phyloP scores from a whole-genome alignment of 2,113 vertebrate genomes.

The Lagopus leucura region DNA sequence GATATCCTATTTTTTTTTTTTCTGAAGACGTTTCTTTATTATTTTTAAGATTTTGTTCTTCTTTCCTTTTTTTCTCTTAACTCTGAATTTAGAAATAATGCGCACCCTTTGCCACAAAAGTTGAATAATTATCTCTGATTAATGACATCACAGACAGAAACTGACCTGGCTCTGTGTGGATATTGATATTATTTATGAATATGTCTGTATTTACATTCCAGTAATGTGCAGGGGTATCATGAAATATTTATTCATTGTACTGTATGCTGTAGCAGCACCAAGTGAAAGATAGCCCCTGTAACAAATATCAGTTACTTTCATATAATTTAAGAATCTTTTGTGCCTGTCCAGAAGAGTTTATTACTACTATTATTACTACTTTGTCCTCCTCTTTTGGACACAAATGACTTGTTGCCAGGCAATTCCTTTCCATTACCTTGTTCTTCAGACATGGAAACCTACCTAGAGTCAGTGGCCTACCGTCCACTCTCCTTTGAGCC shows the following conservation, averaged over 20 bases:
- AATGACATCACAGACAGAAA: not conserved
- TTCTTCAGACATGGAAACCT: not conserved
- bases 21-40: not conserved
- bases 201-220: not conserved
- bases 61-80: not conserved
- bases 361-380: no score
- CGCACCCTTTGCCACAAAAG: not conserved
- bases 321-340: not conserved
- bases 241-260: not conserved
- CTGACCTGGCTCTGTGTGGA: not conserved
- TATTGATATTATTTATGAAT: not conserved
- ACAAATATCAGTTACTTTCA: not conserved
- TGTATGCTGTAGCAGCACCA: not conserved
- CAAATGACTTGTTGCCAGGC: not conserved
- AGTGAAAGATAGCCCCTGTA: not conserved
- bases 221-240: not conserved
- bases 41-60: conserved; percentile 6
- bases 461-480: not conserved
- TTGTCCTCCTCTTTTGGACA: not conserved
- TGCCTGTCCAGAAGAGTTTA: not conserved
- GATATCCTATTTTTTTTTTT: not conserved
- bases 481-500: not conserved
- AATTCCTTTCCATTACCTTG: not conserved
- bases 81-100: not conserved
- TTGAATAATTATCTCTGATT: not conserved